phyloP scores from a whole-genome alignment of 2,113 vertebrate species.

The Onychostruthus taczanowskii region DNA sequence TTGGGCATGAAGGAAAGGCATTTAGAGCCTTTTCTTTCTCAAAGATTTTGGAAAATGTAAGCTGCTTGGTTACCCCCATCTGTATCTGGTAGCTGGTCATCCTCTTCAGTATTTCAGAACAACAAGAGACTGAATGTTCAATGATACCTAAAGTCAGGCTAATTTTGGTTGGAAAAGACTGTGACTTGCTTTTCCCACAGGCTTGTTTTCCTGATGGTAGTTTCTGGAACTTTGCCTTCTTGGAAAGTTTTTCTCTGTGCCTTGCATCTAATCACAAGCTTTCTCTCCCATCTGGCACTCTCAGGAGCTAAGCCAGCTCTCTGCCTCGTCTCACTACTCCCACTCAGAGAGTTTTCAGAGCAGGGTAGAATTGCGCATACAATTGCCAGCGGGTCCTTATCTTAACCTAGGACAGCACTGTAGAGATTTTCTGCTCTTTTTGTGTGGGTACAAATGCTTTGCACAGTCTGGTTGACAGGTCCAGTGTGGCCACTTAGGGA shows the following conservation, averaged over 20 bases:
- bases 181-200: neutral
- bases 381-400: neutral
- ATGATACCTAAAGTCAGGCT: neutral
- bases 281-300: slow-evolving; percentile 32
- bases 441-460: neutral
- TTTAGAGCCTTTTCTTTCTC: too few relatives aligned
- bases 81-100: neutral
- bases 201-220: neutral
- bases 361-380: neutral
- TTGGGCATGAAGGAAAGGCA: neutral
- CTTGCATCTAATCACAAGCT: neutral
- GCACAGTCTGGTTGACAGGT: neutral
- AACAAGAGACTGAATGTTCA: neutral
- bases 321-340: neutral
- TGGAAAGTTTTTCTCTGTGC: neutral
- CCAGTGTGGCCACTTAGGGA: neutral
- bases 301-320: neutral
- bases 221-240: slow-evolving; percentile 13
- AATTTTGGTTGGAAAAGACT: neutral
- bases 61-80: neutral
- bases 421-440: neutral
- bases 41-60: neutral
- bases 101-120: neutral
- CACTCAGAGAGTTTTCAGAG: neutral
- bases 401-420: neutral